Base-by-base conservation (phyloP, 2,888 invertebrate genomes). In the Morpho achilles region DNA sequence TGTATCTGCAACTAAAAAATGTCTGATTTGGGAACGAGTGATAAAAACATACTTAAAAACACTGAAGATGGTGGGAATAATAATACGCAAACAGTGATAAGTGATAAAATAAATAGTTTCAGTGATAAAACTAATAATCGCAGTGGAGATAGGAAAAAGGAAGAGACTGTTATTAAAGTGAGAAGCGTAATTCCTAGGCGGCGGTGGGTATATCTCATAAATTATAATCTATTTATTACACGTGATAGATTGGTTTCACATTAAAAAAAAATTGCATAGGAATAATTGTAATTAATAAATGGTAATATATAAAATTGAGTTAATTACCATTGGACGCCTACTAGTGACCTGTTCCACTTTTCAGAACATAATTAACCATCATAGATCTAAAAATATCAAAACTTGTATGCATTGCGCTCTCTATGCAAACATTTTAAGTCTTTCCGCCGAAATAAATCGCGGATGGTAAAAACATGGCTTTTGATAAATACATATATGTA, bases 111-210 rank as follows among this genome's bases (percentile, higher is more conserved):
- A 60, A 77, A 79, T 73, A 74, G 65, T 72, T 70, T 65, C 39
- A 72, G 79, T 86, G 81, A 76, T 72, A 79, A 78, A 75, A 84
- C 74, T 69, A 81, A 71, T 67, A 80, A 75, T 63, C 76, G 60
- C 64, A 76, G 73, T 59, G 65, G 67, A 50, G 70, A 64, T 56
- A 67, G 59, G 59, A 76, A 68, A 62, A 74, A 71, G 70, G 63
- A 58, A 51, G 69, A 71, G 50, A 83, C 82, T 60, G 67, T 80
- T 64, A 89, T 91, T 50, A 87, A 87, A 87, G 90, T 91, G 62
- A 88, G 87, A 73, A 91, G 90, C 82, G 87, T 73, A 70, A 84
- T 91, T 69, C 91, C 91, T 59, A 82, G 86, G 69, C 77, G 79
- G 72, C 80, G 87, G 91, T 91, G 65, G 80, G 87, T 69, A 68